These are phyloP conservation scores for Yponomeuta malinellus DNA, from an alignment of 2,888 invertebrate genomes.

Conservation along the genomic window DNA sequence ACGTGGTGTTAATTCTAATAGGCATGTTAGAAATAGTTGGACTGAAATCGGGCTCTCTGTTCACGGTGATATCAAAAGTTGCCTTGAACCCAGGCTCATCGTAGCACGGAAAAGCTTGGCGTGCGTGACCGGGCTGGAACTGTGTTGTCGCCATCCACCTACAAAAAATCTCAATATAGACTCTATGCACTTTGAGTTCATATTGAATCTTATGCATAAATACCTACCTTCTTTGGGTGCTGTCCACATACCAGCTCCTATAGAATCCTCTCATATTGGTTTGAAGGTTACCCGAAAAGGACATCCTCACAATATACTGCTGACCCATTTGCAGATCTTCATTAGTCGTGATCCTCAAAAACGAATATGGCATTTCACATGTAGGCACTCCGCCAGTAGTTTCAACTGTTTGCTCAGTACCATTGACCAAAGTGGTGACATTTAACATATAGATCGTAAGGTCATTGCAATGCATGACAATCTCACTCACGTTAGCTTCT, in stretches of 20 bases:
- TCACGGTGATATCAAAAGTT: conserved; percentile 81
- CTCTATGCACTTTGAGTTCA: neutral
- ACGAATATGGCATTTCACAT: conserved; percentile 44
- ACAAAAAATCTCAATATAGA: conserved; percentile 11
- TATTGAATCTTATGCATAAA: neutral
- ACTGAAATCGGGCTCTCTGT: conserved; percentile 68
- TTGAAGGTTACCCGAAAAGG: conserved; percentile 81
- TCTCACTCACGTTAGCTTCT: conserved; percentile 33
- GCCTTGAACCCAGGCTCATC: conserved; percentile 91
- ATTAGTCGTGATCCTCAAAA: conserved; percentile 40
- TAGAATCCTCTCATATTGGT: conserved; percentile 87
- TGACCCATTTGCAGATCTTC: conserved; percentile 25
- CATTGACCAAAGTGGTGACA: conserved; percentile 45
- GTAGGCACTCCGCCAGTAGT: conserved; percentile 28
- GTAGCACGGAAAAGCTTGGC: conserved; percentile 90
- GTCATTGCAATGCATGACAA: conserved; percentile 58
- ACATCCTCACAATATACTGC: conserved; percentile 78
- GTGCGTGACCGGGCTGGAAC: conserved; percentile 86
- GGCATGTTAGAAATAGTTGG: conserved; percentile 82
- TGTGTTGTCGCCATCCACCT: conserved; percentile 88
- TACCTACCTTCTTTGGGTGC: conserved; percentile 76
- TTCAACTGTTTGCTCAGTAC: conserved; percentile 25
- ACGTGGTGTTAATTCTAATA: conserved; percentile 37
- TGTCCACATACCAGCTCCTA: conserved; percentile 82
- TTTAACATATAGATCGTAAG: conserved; percentile 54